Percentiles rank a stretch among this genome's conserved stretches.
These are phyloP conservation scores for Synodontis membranacea DNA, from an alignment of 2,113 vertebrate species.

Conservation along the genomic window DNA sequence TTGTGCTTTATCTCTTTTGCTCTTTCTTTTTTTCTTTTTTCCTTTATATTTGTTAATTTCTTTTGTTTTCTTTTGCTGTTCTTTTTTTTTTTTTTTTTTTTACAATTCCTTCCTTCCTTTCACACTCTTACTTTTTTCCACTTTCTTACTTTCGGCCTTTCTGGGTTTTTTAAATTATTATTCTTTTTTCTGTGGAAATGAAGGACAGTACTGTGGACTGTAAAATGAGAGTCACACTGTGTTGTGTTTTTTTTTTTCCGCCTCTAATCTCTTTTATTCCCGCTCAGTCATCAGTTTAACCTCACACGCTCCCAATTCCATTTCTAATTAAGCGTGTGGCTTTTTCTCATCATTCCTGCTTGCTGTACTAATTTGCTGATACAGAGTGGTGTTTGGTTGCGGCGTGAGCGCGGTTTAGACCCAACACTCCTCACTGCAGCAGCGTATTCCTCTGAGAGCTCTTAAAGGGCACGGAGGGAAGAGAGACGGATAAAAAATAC, in stretches of 20 bases:
- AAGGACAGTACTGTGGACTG: background rate
- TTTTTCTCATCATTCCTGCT: background rate
- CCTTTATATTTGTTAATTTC: too few species aligned
- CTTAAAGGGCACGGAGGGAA: constrained; percentile 16
- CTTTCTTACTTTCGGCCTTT: background rate
- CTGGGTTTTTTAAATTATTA: too few species aligned
- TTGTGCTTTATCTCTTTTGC: too few species aligned
- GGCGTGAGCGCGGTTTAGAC: background rate
- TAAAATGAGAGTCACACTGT: background rate
- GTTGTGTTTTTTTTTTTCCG: too few species aligned
- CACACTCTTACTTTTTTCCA: too few species aligned
- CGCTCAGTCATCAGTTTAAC: background rate
- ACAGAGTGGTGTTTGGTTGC: background rate
- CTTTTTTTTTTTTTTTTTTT: too few species aligned
- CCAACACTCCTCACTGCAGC: background rate
- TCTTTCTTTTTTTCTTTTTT: too few species aligned
- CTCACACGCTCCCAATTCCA: background rate
- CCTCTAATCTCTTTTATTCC: background rate
- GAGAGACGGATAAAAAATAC: background rate
- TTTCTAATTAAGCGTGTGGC: background rate
- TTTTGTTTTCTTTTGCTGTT: background rate
- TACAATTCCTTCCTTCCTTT: too few species aligned
- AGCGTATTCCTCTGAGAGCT: constrained; percentile 26
- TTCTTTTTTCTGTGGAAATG: background rate
- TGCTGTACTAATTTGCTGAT: background rate